Base-by-base conservation (phyloP, 2,888 invertebrate species). In the Hyalella azteca region DNA sequence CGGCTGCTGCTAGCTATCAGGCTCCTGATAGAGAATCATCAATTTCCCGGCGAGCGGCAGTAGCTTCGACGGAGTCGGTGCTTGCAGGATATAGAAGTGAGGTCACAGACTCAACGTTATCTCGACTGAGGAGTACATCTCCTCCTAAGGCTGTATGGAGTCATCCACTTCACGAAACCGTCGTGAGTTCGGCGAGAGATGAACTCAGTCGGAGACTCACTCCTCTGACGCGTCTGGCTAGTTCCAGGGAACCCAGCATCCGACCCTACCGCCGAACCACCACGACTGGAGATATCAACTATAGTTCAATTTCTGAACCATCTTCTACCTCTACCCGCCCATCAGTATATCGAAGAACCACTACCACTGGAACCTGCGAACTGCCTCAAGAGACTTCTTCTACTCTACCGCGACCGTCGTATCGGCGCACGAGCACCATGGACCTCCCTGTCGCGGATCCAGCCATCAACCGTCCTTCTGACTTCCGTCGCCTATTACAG, bases 401-500 rank as follows among this genome's bases (percentile, higher is more conserved):
- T 40, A 75, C 75, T 32, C 45, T 75, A 13, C 75, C 75, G 5
- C 19, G 75, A 45, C 75, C 75, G n/a, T 41, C 82, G n/a, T 84
- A 84, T 78, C 79, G 81, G 41, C 77, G 84, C 15, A 84, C 84
- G 13, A 84, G 79, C 45, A 84, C 84, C 26, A 83, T 81, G 81
- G 84, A 84, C 73, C 73, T 84, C 19, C 84, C 84, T 4, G 78
- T 79, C 36, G 78, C 81, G 3, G 82, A 82, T 45, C 75, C 75
- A 9, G 80, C 84, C 40, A 78, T 80, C 22, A 81, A 79, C 36
- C 81, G 84, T 15, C 80, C 84, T 7, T 81, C 80, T 26, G 84
- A 84, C 49, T 82, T 78, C 78, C 73, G 84, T n/a, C 80, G 81
- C 39, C 40, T 81, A 59, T 73, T 84, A 32, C 40, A 48, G 32